Evolutionary conservation across 2,797 vertebrate genomes (phyloP).

Genomic region (Furcifer pardalis): DNA sequence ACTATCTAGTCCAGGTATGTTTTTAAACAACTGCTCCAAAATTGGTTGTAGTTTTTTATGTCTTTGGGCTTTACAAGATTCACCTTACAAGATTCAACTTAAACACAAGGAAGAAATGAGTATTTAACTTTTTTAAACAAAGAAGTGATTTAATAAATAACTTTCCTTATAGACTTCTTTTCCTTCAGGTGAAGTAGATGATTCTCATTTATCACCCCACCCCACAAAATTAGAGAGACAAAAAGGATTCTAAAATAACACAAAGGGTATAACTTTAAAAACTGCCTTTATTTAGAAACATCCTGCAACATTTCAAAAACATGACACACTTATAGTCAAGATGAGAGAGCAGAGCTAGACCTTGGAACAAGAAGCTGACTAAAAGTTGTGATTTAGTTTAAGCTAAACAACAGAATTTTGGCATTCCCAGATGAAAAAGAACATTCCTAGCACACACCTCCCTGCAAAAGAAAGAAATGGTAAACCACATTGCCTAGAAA

Average conservation of each 20-base stretch:
- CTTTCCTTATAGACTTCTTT: conserved; percentile 34
- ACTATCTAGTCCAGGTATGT: conserved; percentile 43
- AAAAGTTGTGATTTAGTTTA: too few species aligned
- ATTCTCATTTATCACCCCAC: too few species aligned
- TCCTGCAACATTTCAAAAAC: neutral
- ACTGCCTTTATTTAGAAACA: neutral
- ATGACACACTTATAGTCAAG: neutral
- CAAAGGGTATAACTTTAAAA: too few species aligned
- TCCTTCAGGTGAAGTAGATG: conserved; percentile 44
- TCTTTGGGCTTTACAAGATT: neutral
- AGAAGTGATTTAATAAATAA: conserved; percentile 22
- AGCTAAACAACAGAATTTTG: too few species aligned
- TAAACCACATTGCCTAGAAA: too few species aligned
- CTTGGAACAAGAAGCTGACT: neutral
- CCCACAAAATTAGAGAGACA: neutral
- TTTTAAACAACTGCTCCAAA: conserved; percentile 46
- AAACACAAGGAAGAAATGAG: conserved; percentile 29
- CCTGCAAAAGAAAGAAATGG: too few species aligned
- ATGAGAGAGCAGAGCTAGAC: neutral
- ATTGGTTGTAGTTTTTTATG: conserved; percentile 29
- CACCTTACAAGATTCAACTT: conserved; percentile 38
- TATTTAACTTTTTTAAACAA: too few species aligned
- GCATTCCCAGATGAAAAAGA: too few species aligned
- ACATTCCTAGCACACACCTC: too few species aligned
- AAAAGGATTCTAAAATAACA: conserved; percentile 10